Evolutionary conservation across 2,797 vertebrate genomes (phyloP), one percentile per base, ranked within the genome.

Genomic region (Natrix natrix): DNA sequence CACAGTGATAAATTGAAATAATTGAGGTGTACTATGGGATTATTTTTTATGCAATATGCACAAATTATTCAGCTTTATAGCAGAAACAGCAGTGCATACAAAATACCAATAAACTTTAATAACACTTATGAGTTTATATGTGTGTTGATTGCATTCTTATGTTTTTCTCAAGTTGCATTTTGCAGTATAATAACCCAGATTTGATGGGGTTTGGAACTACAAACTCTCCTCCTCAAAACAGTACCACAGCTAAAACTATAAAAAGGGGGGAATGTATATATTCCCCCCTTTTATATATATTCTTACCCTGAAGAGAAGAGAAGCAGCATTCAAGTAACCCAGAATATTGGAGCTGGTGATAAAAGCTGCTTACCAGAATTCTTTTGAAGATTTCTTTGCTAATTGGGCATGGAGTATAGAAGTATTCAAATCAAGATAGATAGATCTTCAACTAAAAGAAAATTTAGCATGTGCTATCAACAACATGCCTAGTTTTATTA

Each of bases 381-480:
- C 94, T 93, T 93, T 95, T 90, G 90, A 93, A 94, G 90, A n/a
- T 61, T 94, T 89, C 78, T 56, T 95, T 83, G 93, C 87, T 95
- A 96, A 96, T 96, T 94, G 93, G 94, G 69, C 37, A 93, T 94
- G 86, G 92, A 93, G 89, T 92, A 92, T 95, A 88, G 94, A 97
- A 94, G 56, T 92, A 92, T 90, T 93, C 86, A 92, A 88, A 89
- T 94, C 74, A 83, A 83, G 74, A 83, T 83, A 74, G 66, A 37
- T 37, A 43, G 74, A 48, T 20, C 32, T 52, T 37, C 43, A 28
- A 13, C 54, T 90, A 90, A 90, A 61, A n/a, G 26, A 20, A 87
- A 66, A 43, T 52, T 43, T 52, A 43, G 28, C 22, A 0, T 89
- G 63, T 55, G 57, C 28, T 66, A 20, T n/a, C 24, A 66, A 90